Conservation (phyloP, 2,797 vertebrate species). For the Pantherophis vulpinus region DNA sequence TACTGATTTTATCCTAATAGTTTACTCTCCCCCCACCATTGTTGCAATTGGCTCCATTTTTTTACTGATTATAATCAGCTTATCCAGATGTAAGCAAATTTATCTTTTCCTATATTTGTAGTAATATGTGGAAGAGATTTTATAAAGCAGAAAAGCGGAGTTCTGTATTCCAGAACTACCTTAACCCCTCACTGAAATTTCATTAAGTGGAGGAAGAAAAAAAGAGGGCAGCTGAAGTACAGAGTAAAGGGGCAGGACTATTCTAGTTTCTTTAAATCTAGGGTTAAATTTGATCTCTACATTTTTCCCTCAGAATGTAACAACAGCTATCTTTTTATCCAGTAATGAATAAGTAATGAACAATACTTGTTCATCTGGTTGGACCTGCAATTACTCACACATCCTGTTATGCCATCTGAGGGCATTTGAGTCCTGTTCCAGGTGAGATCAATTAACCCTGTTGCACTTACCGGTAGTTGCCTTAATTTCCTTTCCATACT, state of each 20-base stretch:
- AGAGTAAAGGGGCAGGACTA: too few relatives aligned
- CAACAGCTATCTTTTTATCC: background rate
- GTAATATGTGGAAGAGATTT: background rate
- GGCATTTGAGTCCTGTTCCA: background rate
- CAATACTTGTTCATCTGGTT: conserved; percentile 8
- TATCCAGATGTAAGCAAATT: background rate
- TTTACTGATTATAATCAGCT: conserved; percentile 19
- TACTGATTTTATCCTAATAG: conserved; percentile 4
- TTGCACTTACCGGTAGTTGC: background rate
- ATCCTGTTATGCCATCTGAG: background rate
- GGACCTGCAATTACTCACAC: background rate
- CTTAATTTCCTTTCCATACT: background rate
- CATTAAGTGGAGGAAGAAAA: background rate
- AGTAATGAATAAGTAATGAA: background rate
- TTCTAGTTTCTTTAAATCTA: background rate
- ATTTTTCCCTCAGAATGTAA: background rate
- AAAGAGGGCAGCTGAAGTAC: background rate
- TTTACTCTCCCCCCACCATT: background rate
- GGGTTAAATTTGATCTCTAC: background rate
- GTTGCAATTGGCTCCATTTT: conserved; percentile 11
- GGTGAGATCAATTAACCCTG: background rate
- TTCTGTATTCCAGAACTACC: background rate
- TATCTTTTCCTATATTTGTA: background rate
- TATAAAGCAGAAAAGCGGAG: background rate
- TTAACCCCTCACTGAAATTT: background rate